phyloP scores from a whole-genome alignment of 2,888 invertebrate species.

The Drosophila antonietae region DNA sequence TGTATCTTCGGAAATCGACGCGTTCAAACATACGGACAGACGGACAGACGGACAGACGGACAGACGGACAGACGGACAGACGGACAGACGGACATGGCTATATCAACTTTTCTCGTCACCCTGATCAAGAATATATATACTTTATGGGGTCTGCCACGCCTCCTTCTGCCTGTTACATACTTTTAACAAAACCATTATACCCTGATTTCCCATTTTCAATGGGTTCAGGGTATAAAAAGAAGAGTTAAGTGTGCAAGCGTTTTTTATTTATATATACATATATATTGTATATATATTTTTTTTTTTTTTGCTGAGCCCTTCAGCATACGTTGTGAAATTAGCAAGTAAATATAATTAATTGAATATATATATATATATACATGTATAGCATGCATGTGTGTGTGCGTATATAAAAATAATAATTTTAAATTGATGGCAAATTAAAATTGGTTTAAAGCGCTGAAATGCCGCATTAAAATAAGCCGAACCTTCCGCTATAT shows the following conservation, averaged over 20 bases:
- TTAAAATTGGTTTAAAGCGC: slow-evolving; percentile 56
- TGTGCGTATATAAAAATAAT: not conserved
- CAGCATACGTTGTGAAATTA: slow-evolving; percentile 47
- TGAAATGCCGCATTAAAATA: slow-evolving; percentile 31
- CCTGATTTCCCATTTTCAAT: too few species aligned
- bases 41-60: too few species aligned
- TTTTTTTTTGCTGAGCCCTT: slow-evolving; percentile 1
- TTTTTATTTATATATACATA: not conserved
- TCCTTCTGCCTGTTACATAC: too few species aligned
- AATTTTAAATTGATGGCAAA: slow-evolving; percentile 55
- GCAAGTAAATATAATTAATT: slow-evolving; percentile 50
- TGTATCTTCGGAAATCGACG: too few species aligned
- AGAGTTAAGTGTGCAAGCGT: slow-evolving; percentile 20
- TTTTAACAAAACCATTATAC: too few species aligned
- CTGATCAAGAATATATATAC: too few species aligned
- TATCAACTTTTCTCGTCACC: too few species aligned
- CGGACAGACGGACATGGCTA: too few species aligned
- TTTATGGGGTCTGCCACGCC: too few species aligned
- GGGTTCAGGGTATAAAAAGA: too few species aligned
- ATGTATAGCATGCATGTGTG: not conserved
- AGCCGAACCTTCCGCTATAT: slow-evolving; percentile 21
- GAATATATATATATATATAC: slow-evolving; percentile 7
- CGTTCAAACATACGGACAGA: too few species aligned
- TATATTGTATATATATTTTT: slow-evolving; percentile 1
- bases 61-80: too few species aligned